Evolutionary conservation across 2,797 vertebrate genomes (phyloP).

Genomic region (Galago senegalensis): DNA sequence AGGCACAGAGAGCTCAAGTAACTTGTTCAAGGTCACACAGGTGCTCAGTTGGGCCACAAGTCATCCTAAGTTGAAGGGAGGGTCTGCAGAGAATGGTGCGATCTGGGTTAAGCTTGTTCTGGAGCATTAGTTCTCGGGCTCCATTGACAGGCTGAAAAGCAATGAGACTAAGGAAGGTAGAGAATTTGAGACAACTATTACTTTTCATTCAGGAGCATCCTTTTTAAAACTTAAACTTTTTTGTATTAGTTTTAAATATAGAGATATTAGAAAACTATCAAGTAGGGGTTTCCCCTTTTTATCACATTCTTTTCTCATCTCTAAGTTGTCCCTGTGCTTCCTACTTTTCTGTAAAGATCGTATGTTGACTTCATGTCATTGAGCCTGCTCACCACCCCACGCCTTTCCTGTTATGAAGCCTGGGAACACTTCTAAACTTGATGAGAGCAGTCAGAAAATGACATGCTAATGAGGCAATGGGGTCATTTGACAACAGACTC

Average conservation of each 20-base stretch:
- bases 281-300: background rate
- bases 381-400: background rate
- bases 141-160: background rate
- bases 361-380: background rate
- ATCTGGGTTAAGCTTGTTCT: background rate
- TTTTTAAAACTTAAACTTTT: background rate
- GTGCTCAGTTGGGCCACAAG: background rate
- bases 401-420: background rate
- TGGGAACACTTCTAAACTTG: background rate
- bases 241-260: background rate
- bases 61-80: background rate
- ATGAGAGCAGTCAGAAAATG: background rate
- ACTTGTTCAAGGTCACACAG: background rate
- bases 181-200: background rate
- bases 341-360: background rate
- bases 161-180: background rate
- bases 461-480: background rate
- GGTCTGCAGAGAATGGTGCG: background rate
- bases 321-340: background rate
- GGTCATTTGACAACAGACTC: background rate
- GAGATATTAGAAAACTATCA: background rate
- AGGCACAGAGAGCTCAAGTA: background rate
- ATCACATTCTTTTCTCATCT: background rate
- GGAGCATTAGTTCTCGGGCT: background rate
- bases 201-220: background rate